Percentiles rank a stretch among this genome's conserved stretches.
phyloP scores from a whole-genome alignment of 2,888 invertebrate genomes.

The Drosophila kambysellisi region DNA sequence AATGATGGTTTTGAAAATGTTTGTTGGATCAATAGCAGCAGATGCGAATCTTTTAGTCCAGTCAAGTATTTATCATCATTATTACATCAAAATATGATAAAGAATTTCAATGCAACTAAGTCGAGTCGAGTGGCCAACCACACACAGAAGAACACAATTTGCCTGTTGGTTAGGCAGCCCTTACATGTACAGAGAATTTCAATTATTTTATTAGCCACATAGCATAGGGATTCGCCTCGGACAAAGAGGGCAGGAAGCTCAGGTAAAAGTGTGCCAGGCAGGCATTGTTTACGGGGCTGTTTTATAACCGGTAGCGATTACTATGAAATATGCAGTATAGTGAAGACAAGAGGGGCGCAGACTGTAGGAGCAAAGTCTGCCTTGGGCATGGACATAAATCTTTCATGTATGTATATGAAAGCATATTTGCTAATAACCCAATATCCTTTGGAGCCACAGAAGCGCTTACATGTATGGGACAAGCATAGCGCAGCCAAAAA shows the following conservation, averaged over 20 bases:
- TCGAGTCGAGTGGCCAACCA: conserved; percentile 37
- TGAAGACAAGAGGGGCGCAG: conserved; percentile 5
- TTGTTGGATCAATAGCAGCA: background rate
- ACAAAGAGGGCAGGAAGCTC: conserved; percentile 49
- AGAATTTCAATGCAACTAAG: conserved; percentile 29
- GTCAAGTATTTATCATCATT: background rate
- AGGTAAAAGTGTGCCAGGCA: conserved; percentile 54
- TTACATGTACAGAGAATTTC: conserved; percentile 70
- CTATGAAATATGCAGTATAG: conserved; percentile 73
- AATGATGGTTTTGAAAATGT: background rate
- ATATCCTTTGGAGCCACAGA: conserved; percentile 61
- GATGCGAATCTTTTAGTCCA: background rate
- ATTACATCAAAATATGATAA: background rate
- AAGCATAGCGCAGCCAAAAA: conserved; percentile 41
- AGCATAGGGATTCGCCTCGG: conserved; percentile 52
- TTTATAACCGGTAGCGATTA: conserved; percentile 75
- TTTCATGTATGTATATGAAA: conserved; percentile 72
- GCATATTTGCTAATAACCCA: conserved; percentile 78
- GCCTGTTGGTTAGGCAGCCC: conserved; percentile 25
- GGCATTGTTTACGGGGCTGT: conserved; percentile 48
- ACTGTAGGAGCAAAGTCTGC: conserved; percentile 32
- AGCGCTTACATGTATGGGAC: conserved; percentile 31
- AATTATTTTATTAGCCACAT: conserved; percentile 79
- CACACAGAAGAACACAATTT: conserved; percentile 38
- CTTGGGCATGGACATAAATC: conserved; percentile 64